Evolutionary conservation across 2,888 invertebrate species (phyloP).

Genomic region (Operophtera brumata): DNA sequence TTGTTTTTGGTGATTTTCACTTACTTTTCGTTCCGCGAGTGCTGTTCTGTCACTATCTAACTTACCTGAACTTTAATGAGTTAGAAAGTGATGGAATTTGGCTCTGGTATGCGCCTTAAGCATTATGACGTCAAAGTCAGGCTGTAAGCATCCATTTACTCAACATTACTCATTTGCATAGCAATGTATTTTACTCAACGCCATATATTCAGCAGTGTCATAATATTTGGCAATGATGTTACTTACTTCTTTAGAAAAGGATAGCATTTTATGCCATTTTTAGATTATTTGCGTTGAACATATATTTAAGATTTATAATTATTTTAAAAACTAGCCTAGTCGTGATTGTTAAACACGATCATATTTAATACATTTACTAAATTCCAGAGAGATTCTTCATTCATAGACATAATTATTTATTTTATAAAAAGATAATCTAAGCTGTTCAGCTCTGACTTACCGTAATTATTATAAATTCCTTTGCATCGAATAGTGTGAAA

Average conservation of each 20-base stretch:
- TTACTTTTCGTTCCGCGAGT: too few species aligned
- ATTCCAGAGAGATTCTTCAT: slow-evolving; percentile 26
- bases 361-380: slow-evolving; percentile 20
- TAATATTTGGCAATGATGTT: not conserved
- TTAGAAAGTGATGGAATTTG: too few species aligned
- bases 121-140: too few species aligned
- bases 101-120: too few species aligned
- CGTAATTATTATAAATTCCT: slow-evolving; percentile 63
- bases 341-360: slow-evolving; percentile 7
- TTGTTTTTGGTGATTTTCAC: too few species aligned
- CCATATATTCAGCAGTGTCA: not conserved
- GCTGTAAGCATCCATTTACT: not conserved
- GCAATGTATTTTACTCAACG: too few species aligned
- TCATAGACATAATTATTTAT: slow-evolving; percentile 4
- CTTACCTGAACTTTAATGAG: too few species aligned
- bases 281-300: not conserved
- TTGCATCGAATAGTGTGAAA: slow-evolving; percentile 58
- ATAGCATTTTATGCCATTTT: slow-evolving; percentile 20
- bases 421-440: slow-evolving; percentile 20
- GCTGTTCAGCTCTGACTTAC: slow-evolving; percentile 38
- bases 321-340: not conserved
- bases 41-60: too few species aligned
- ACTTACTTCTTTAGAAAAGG: not conserved
- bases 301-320: not conserved
- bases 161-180: not conserved